Evolutionary conservation across 1,140 invertebrate species (phyloP).

Genomic region (Dinothrombium tinctorium): DNA sequence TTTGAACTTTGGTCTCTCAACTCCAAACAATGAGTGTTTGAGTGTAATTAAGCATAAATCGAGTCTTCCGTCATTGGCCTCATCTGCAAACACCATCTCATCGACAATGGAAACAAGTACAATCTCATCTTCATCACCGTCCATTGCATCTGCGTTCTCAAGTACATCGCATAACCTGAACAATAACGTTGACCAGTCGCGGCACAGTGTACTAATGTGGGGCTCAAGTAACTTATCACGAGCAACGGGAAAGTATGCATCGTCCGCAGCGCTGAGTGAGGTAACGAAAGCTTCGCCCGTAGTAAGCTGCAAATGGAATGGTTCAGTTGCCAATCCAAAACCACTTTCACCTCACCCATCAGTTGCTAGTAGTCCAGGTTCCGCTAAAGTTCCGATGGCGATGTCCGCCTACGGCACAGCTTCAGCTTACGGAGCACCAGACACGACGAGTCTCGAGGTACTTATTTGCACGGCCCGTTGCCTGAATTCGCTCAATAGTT

Average conservation of each 20-base stretch:
- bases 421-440: constrained; percentile 5
- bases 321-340: constrained; percentile 11
- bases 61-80: background rate
- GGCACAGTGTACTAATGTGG: constrained; percentile 22
- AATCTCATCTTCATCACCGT: background rate
- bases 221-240: constrained; percentile 10
- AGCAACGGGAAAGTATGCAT: too few species aligned
- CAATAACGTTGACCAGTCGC: constrained; percentile 11
- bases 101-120: background rate
- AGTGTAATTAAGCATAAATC: constrained; percentile 7
- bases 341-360: constrained; percentile 12
- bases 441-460: constrained; percentile 13
- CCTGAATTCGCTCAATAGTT: background rate
- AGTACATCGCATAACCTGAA: background rate
- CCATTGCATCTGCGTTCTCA: constrained; percentile 2
- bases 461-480: too few species aligned
- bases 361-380: constrained; percentile 13
- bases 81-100: background rate
- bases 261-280: too few species aligned
- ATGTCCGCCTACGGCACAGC: constrained; percentile 10
- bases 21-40: constrained; percentile 9
- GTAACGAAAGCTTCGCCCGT: background rate
- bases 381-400: constrained; percentile 13
- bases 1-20: constrained; percentile 2
- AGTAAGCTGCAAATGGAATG: constrained; percentile 13